Percentiles rank a stretch among this genome's conserved stretches.
Conservation (phyloP, 2,888 invertebrate species). For the Ctena decussata region DNA sequence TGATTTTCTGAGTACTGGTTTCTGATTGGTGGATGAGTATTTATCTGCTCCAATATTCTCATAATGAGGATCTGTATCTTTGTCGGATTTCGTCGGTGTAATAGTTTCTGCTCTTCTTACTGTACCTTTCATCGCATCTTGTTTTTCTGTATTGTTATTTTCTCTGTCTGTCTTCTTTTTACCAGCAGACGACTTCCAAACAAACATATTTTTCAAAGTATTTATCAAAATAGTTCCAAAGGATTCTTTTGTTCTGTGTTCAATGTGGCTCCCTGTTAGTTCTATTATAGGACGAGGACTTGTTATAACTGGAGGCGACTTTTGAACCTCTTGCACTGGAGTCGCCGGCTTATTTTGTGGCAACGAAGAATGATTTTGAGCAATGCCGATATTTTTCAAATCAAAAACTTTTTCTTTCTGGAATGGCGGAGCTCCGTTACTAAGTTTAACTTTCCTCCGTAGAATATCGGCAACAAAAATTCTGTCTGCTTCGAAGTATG, state of each 20-base stretch:
- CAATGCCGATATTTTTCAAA: constrained; percentile 83
- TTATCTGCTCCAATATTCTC: constrained; percentile 72
- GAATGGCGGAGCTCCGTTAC: constrained; percentile 88
- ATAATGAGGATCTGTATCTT: constrained; percentile 39
- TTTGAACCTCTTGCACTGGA: constrained; percentile 25
- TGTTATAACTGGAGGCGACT: constrained; percentile 22
- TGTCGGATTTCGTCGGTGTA: constrained; percentile 32
- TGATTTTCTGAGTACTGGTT: constrained; percentile 61
- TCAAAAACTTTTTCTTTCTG: constrained; percentile 88
- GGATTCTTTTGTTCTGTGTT: constrained; percentile 66
- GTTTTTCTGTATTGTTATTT: constrained; percentile 60
- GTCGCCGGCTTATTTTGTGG: constrained; percentile 40
- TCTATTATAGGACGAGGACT: constrained; percentile 61
- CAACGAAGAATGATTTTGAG: constrained; percentile 41
- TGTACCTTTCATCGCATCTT: constrained; percentile 50
- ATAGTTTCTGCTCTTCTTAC: not conserved
- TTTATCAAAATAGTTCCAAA: constrained; percentile 62
- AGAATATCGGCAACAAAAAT: constrained; percentile 88
- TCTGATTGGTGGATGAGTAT: constrained; percentile 70
- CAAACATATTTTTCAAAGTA: constrained; percentile 67
- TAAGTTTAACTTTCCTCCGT: constrained; percentile 77
- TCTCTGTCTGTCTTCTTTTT: constrained; percentile 44
- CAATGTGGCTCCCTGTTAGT: constrained; percentile 70
- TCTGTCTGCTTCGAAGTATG: constrained; percentile 92
- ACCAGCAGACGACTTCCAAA: constrained; percentile 43